Evolutionary conservation across 2,888 invertebrate species (phyloP).

Genomic region (Limnephilus rhombicus): DNA sequence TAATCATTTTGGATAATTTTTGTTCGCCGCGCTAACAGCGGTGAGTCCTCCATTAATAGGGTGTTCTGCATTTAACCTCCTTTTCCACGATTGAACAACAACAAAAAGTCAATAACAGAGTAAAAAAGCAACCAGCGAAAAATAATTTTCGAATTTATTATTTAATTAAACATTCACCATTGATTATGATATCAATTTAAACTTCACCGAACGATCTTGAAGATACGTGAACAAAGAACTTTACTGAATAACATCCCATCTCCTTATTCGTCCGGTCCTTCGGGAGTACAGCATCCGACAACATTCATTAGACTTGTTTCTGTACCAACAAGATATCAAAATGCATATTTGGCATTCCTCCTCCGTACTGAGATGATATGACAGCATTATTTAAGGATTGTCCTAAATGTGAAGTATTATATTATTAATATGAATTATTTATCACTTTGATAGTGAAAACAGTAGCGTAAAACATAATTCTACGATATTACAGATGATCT

Average conservation of each 20-base stretch:
- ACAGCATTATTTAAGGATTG: background rate
- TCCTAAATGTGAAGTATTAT: background rate
- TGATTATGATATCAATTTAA: background rate
- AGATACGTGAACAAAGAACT: background rate
- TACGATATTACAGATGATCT: too few relatives aligned
- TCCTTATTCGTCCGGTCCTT: background rate
- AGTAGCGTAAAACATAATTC: background rate
- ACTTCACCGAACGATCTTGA: background rate
- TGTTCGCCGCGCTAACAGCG: too few relatives aligned
- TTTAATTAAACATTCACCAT: background rate
- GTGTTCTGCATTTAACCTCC: too few relatives aligned
- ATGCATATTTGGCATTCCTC: background rate
- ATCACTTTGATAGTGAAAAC: background rate
- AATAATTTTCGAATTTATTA: background rate
- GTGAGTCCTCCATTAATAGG: too few relatives aligned
- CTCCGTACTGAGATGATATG: background rate
- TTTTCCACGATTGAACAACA: too few relatives aligned
- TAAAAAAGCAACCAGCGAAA: too few relatives aligned
- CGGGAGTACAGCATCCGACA: background rate
- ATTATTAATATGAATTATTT: background rate
- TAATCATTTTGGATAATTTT: too few relatives aligned
- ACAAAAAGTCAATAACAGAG: too few relatives aligned
- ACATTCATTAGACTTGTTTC: conserved; percentile 1
- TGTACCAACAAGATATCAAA: conserved; percentile 1
- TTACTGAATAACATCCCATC: background rate